Percentiles rank a stretch among this genome's conserved stretches.
phyloP scores from a whole-genome alignment of 2,888 invertebrate species.

The Epirrhoe alternata region DNA sequence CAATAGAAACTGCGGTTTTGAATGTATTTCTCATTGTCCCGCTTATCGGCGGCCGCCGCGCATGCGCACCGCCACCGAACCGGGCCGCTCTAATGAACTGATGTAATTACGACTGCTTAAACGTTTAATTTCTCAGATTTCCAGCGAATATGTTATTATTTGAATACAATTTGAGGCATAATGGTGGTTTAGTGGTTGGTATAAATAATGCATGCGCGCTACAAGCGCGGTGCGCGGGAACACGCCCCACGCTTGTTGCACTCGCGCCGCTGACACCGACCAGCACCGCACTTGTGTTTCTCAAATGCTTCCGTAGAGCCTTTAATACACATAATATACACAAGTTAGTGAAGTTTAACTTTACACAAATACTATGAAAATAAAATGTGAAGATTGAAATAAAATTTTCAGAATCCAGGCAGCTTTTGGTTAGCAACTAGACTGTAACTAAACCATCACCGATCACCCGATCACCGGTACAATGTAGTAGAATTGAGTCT shows the following conservation, averaged over 20 bases:
- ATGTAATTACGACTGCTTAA: slow-evolving; percentile 11
- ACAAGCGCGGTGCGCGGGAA: not conserved
- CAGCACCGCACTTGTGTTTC: not conserved
- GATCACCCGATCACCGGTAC: too few species aligned
- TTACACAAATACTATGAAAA: not conserved
- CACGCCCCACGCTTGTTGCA: not conserved
- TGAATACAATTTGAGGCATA: slow-evolving; percentile 33
- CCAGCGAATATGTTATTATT: slow-evolving; percentile 23
- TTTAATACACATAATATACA: not conserved
- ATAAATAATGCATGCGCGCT: slow-evolving; percentile 29
- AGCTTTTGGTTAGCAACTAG: too few species aligned
- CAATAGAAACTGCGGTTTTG: slow-evolving; percentile 33
- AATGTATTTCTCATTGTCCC: slow-evolving; percentile 39
- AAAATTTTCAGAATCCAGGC: not conserved
- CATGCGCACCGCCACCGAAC: not conserved
- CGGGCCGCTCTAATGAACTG: slow-evolving; percentile 21
- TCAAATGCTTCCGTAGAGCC: not conserved
- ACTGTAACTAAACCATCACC: too few species aligned
- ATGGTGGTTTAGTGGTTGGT: slow-evolving; percentile 21
- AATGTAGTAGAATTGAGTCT: too few species aligned
- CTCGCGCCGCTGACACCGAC: not conserved
- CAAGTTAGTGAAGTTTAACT: not conserved
- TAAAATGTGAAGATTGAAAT: not conserved
- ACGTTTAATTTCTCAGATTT: slow-evolving; percentile 20
- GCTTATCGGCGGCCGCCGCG: slow-evolving; percentile 26